These are phyloP conservation scores for Lapara coniferarum DNA, from an alignment of 2,888 invertebrate genomes.

Conservation along the genomic window DNA sequence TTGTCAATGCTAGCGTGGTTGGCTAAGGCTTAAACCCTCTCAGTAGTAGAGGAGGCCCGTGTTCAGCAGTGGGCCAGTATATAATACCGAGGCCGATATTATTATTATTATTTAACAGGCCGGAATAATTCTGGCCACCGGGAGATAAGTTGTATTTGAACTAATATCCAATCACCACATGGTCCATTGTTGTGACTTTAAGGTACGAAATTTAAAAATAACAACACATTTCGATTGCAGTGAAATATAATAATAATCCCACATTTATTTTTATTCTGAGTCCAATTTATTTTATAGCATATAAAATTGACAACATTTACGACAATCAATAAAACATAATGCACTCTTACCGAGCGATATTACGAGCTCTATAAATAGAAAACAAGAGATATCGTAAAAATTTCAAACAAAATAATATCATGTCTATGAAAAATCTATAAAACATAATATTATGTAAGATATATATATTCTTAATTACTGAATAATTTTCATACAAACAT, in stretches of 20 bases:
- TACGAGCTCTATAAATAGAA: constrained; percentile 22
- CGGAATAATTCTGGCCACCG: no score
- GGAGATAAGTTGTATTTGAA: no score
- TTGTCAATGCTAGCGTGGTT: no score
- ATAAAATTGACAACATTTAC: constrained; percentile 15
- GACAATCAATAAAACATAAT: constrained; percentile 23
- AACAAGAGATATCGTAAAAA: neutral
- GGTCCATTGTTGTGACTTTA: no score
- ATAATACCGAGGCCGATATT: no score
- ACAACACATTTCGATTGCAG: neutral
- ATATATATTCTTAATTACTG: neutral
- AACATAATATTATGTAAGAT: neutral
- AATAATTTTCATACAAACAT: no score
- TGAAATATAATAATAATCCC: neutral
- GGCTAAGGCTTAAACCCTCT: no score
- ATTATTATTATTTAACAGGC: no score
- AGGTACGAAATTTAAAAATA: neutral
- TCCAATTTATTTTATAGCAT: constrained; percentile 19
- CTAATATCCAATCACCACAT: no score
- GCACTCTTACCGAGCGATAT: neutral
- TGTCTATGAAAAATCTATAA: neutral
- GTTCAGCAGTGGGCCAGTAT: no score
- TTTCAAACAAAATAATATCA: neutral
- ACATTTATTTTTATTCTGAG: constrained; percentile 13
- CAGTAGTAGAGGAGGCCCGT: no score